Base-by-base conservation (phyloP, 2,888 invertebrate species). In the Cephonodes hylas region DNA sequence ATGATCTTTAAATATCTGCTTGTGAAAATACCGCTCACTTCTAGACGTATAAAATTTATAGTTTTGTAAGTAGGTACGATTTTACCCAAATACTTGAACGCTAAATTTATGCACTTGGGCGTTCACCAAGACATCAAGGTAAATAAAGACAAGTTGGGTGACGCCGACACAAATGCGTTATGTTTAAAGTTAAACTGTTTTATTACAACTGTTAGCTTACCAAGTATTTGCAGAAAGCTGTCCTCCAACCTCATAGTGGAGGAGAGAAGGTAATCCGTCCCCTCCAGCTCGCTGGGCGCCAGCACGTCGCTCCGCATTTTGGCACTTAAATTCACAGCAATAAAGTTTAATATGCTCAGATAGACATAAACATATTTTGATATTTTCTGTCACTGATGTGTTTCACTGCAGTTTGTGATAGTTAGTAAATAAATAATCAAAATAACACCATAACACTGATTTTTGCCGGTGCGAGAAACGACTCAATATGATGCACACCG, bases 241-340 rank as follows among this genome's bases (percentile, higher is more conserved):
- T 94, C 94, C 73, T 94, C 94, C 62, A 94, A 78, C 75, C 93
- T 87, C 84, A 94, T 94, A 15, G 94, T 94, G 67, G 94, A 94
- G 70, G 94, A 94, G 64, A 94, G 88, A 66, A 94, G 89, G 81
- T 94, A 94, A 78, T 94, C 94, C 4, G 94, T 93, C 71, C 94
- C 94, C 81, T 94, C 94, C 77, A 94, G 84, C 85, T 94, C 94
- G 69, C 90, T 91, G 58, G 93, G 92, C 65, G 81, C 84, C 73
- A 93, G 75, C 68, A 93, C 89, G 75, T 93, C 93, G 85, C 93
- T 93, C 76, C 93, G 79, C 93, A 93, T 93, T 78, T 72, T 89
- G 63, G 77, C 79, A 69, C 71, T 78, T 63, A 64, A 67, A 64
- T 69, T 77, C 76, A 67, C 65, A 69, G 68, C 23, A 58, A 58